phyloP scores from a whole-genome alignment of 2,888 invertebrate species.

The Lepas anatifera region DNA sequence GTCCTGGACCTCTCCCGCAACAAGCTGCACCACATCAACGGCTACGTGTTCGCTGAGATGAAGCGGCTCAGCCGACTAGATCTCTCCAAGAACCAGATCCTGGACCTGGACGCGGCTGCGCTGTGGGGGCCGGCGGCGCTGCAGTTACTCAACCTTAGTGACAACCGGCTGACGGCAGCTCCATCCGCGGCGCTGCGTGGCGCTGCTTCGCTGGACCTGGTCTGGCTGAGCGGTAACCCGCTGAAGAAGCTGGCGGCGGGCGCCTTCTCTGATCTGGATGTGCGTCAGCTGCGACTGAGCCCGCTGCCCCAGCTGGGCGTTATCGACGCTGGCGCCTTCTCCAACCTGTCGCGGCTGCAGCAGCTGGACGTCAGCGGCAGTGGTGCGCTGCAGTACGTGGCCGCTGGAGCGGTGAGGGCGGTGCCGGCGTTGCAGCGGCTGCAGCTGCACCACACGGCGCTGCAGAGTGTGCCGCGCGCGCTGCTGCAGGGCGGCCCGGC shows the following conservation, averaged over 20 bases:
- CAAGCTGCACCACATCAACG: slow-evolving; percentile 29
- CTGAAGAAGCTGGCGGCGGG: slow-evolving; percentile 23
- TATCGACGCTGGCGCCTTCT: slow-evolving; percentile 34
- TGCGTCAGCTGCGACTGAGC: slow-evolving; percentile 32
- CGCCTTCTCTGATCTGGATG: slow-evolving; percentile 29
- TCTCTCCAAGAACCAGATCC: slow-evolving; percentile 31
- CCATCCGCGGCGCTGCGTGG: slow-evolving; percentile 22
- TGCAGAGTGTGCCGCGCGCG: slow-evolving; percentile 32
- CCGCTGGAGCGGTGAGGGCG: slow-evolving; percentile 33
- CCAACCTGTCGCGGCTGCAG: slow-evolving; percentile 31
- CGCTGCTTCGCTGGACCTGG: slow-evolving; percentile 16
- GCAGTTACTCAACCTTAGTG: slow-evolving; percentile 26
- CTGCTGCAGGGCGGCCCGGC: slow-evolving; percentile 27
- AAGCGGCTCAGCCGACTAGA: slow-evolving; percentile 28
- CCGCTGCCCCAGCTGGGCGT: slow-evolving; percentile 32
- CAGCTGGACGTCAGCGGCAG: slow-evolving; percentile 34
- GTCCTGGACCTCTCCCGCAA: slow-evolving; percentile 32
- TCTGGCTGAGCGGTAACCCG: slow-evolving; percentile 22
- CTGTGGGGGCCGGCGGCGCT: slow-evolving; percentile 31
- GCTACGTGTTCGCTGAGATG: slow-evolving; percentile 29
- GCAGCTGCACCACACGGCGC: slow-evolving; percentile 34
- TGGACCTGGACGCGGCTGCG: slow-evolving; percentile 29
- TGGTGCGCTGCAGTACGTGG: slow-evolving; percentile 33
- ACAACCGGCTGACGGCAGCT: slow-evolving; percentile 24
- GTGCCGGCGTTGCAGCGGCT: slow-evolving; percentile 32